Conservation (phyloP, 1,140 invertebrate genomes). For the Pseudomyrmex concolor region DNA sequence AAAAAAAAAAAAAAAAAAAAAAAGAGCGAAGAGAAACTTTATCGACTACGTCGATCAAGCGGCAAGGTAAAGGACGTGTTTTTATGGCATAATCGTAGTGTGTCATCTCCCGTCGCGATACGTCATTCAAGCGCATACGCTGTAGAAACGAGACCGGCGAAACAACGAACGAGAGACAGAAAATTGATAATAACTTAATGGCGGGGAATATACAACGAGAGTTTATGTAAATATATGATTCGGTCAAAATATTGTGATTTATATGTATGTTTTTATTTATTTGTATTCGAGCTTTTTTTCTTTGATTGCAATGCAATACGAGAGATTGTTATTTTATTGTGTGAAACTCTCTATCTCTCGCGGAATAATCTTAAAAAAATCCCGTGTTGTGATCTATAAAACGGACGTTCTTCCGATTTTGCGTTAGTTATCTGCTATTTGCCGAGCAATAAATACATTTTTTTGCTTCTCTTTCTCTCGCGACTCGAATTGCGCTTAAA, state of each 20-base stretch:
- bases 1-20: slow-evolving; percentile 4
- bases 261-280: not conserved
- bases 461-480: not conserved
- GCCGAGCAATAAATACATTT: not conserved
- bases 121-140: not conserved
- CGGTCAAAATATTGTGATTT: not conserved
- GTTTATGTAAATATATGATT: not conserved
- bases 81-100: slow-evolving; percentile 25
- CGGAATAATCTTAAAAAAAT: not conserved
- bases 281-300: too few species aligned
- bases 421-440: not conserved
- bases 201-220: not conserved
- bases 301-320: not conserved
- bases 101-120: slow-evolving; percentile 2
- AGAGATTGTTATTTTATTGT: not conserved
- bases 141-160: slow-evolving; percentile 2
- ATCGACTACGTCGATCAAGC: slow-evolving; percentile 14
- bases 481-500: slow-evolving; percentile 4
- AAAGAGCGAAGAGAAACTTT: slow-evolving; percentile 13
- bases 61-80: not conserved
- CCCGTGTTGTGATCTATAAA: not conserved
- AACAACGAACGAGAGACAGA: not conserved
- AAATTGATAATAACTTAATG: slow-evolving; percentile 6
- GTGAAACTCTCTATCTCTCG: too few species aligned
- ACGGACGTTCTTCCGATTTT: not conserved